Evolutionary conservation across 1,140 invertebrate genomes (phyloP), one percentile per base, ranked within the genome.

Genomic region (Ceratoteleas bidentatus): DNA sequence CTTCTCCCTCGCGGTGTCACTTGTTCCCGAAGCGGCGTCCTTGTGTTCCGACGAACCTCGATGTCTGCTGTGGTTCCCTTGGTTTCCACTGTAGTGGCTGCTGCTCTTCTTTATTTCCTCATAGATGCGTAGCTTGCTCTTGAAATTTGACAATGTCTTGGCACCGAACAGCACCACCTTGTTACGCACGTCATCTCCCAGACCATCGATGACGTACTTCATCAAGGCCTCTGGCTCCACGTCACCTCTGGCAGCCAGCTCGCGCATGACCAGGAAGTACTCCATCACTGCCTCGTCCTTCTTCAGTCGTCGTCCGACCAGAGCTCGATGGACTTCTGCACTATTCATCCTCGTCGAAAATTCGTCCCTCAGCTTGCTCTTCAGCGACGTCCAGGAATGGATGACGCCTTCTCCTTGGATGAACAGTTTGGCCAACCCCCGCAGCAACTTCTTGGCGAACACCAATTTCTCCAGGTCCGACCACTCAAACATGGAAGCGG

Each of bases 301-400:
- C 14, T 50, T 24, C 49, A 9, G 6, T 50, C 7, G 8, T 58
- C 85, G 56, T 33, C 58, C 60, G 0, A 0, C 8, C 7, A 88
- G 45, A 49, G 81, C 68, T 66, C 77, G 13, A 32, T 88, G 84
- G 24, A 89, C 32, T 60, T 85, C 34, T 5, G 84, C 85, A 38
- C 70, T 83, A 38, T 54, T 84, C 0, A 82, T 57, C 47, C 72
- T 80, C 5, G 11, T 38, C 6, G 40, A 16, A 60, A 86, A 87
- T 84, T 88, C 80, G 6, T 80, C 32, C 10, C 24, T 40, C 13
- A 87, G 43, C 0, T 15, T 8, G 9, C 34, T 52, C 62, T 85
- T 86, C 11, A 88, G 36, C 40, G 68, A 57, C 40, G 24, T 32
- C 86, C 85, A 88, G 4, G 77, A 64, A 34, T 16, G 78, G n/a